phyloP scores from a whole-genome alignment of 2,888 invertebrate species.

The Latrodectus elegans region DNA sequence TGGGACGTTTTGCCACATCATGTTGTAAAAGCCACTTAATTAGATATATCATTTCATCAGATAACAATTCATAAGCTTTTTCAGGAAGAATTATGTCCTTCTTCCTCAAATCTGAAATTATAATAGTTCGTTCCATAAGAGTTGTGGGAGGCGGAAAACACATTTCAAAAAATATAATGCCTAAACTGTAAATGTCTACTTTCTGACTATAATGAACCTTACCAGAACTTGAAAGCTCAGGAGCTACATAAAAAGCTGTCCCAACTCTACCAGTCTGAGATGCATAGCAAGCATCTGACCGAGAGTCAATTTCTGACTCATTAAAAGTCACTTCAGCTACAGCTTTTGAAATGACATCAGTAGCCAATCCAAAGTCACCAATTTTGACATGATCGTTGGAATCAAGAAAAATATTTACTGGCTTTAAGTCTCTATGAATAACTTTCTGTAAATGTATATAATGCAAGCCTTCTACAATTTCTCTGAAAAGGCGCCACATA shows the following conservation, averaged over 20 bases:
- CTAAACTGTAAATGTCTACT: constrained; percentile 87
- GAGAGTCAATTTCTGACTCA: constrained; percentile 32
- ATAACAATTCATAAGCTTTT: constrained; percentile 78
- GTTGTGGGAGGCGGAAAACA: constrained; percentile 88
- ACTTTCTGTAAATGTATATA: constrained; percentile 89
- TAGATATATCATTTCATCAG: constrained; percentile 77
- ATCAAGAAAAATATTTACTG: constrained; percentile 95
- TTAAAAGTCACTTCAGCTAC: constrained; percentile 19
- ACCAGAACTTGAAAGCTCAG: constrained; percentile 84
- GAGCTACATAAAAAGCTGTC: constrained; percentile 95
- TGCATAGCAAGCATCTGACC: constrained; percentile 69
- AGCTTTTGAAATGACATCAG: constrained; percentile 64
- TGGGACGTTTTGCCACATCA: constrained; percentile 87
- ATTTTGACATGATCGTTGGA: constrained; percentile 94
- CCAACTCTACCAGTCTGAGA: constrained; percentile 88
- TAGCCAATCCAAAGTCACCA: constrained; percentile 96
- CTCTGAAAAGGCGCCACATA: constrained; percentile 93
- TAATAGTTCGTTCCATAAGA: constrained; percentile 90
- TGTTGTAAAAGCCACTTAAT: constrained; percentile 87
- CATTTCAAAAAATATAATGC: constrained; percentile 97
- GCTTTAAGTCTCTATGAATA: constrained; percentile 76
- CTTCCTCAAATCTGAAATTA: constrained; percentile 83
- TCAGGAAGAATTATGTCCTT: constrained; percentile 83
- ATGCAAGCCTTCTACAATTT: constrained; percentile 91
- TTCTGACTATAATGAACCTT: constrained; percentile 86